Conservation (phyloP, 2,113 vertebrate genomes). For the Plecotus auritus region DNA sequence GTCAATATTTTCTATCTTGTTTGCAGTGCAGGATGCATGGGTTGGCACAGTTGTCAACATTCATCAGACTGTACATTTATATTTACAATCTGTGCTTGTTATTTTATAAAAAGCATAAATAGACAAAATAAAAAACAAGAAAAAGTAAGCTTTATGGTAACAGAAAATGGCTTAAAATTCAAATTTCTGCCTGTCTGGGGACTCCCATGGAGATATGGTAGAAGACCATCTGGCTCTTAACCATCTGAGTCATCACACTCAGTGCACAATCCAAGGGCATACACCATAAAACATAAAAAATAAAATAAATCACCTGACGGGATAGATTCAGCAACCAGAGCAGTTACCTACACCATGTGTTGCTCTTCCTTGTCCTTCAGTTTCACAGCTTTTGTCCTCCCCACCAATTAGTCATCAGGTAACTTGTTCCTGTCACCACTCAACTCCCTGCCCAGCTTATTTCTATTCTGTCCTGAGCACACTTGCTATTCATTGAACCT, state of each 20-base stretch:
- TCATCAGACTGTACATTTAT: not conserved
- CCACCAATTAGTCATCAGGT: conserved; percentile 30
- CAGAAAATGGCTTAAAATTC: not conserved
- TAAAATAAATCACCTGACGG: not conserved
- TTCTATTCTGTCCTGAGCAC: conserved; percentile 35
- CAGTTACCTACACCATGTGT: not conserved
- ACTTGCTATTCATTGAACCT: conserved; percentile 27
- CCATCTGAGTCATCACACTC: conserved; percentile 22
- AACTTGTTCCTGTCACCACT: conserved; percentile 17
- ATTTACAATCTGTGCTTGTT: not conserved
- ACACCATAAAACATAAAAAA: not conserved
- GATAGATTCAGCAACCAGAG: not conserved
- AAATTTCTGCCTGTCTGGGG: not conserved
- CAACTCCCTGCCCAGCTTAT: not conserved
- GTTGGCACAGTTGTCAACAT: not conserved
- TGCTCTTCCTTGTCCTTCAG: not conserved
- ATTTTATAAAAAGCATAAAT: not conserved
- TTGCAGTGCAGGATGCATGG: not conserved
- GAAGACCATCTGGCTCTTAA: conserved; percentile 38
- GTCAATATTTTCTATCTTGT: not conserved
- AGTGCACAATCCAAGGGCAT: not conserved
- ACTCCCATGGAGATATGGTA: not conserved
- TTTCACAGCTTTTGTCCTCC: not conserved
- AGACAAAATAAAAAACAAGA: not conserved
- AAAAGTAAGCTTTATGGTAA: not conserved